Base-by-base conservation (phyloP, 2,797 vertebrate species). In the Rhinatrema bivittatum region DNA sequence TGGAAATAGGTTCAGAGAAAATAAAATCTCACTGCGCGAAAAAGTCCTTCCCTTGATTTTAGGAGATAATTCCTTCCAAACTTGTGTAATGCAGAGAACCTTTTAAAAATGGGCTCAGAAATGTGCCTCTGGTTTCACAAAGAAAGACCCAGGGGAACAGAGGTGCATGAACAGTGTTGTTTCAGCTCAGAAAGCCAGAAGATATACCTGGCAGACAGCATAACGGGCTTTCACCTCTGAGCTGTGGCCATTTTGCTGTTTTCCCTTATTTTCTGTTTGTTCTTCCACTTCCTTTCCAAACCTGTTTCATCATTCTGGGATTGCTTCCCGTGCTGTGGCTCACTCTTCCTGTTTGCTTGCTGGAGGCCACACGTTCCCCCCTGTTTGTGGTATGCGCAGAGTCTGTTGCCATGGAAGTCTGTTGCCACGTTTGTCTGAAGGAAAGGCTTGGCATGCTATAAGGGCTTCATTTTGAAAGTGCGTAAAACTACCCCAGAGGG, bases 271-370 rank as follows among this genome's bases (percentile, higher is more conserved):
- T 31, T 30, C 28, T 70, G 62, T 70, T 78, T 72, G 43, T 64
- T 74, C 63, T 48, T 41, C 62, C 38, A 40, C 44, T 73, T 70
- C 51, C 60, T 58, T 53, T 76, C 58, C 63, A 65, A 76, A 72
- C 56, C 60, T 60, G 75, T 64, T 71, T 56, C 69, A 63, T 75
- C 65, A 60, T 53, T 16, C 25, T 48, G 76, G 78, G 70, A 70
- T 18, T 29, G 40, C 31, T 58, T 68, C 65, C 67, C 18, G 3
- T 56, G 34, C 39, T 7, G 22, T 4, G 21, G 56, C 49, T 62
- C 28, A n/a, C 44, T 1, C 1, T 39, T 42, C 26, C 8, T 2
- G 2, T 46, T 42, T 7, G 12, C 45, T 62, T 0, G 0, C 44
- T 18, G 39, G 32, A 57, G 42, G 20, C 37, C 51, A 53, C 12